Evolutionary conservation across 2,888 invertebrate genomes (phyloP), one percentile per base, ranked within the genome.

Genomic region (Callyntrura guangdongensis): DNA sequence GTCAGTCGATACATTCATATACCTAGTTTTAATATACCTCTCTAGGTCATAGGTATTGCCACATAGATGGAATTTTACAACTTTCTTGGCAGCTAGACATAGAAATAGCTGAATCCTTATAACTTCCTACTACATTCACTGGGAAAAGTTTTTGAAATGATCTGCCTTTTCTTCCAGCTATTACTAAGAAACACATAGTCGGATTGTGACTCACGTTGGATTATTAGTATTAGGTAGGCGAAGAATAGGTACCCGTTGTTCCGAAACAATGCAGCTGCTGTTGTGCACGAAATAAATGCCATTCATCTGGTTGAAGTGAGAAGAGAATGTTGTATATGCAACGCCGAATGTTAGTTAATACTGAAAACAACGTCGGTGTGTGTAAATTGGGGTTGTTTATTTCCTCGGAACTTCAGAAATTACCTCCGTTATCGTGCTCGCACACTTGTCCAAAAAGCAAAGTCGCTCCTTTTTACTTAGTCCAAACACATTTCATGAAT

Each of bases 401-500:
- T 67, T 67, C 67, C 67, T 27, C 27, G 27, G 27, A 67, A 67
- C 67, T 27, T 22, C 22, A 49, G 22, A 47, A 49, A 82, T 82
- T 69, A 82, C 88, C 88, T 88, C 81, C 69, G 74, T 86, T 86
- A 86, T 56, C 85, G 59, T 2, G 36, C 36, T 36, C 36, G 6
- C 45, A 82, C 53, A 56, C 36, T 84, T 8, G 14, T 59, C 74
- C 20, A 20, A 36, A 36, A 36, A 36, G n/a, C 36, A 36, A 6
- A 36, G 36, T 36, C n/a, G n/a, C 11, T 36, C 22, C 49, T 45
- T 47, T 25, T 20, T 22, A 5, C 25, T 36, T 36, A 22, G 56
- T 82, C 77, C 67, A 36, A 89, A 77, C 84, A 77, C 83, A 77
- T 83, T 49, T 84, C 84, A 45, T 49, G 56, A 77, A 89, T 49